Percentiles rank a stretch among this genome's conserved stretches.
Evolutionary conservation across 2,797 vertebrate species (phyloP).

Genomic region (Pseudopleuronectes americanus): DNA sequence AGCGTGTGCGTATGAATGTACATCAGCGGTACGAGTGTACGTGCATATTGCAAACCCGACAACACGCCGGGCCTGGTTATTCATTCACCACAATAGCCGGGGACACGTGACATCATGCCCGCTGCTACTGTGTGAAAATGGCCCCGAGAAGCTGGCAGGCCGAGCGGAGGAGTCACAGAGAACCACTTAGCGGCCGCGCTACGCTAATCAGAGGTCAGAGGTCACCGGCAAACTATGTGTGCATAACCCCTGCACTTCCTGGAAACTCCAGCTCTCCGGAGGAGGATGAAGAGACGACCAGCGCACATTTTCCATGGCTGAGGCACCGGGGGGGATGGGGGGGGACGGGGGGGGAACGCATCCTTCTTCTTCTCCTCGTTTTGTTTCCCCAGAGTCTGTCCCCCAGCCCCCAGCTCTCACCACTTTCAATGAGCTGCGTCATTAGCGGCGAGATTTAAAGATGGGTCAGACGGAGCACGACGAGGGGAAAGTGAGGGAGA

Average conservation of each 20-base stretch:
- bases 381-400: constrained; percentile 24
- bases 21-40: constrained; percentile 6
- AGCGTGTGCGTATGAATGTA: neutral
- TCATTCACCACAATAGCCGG: constrained; percentile 41
- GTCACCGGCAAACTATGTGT: constrained; percentile 75
- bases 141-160: constrained; percentile 39
- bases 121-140: constrained; percentile 68
- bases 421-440: constrained; percentile 71
- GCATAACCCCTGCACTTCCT: constrained; percentile 79
- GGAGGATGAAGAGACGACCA: constrained; percentile 63
- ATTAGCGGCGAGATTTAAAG: constrained; percentile 69
- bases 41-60: constrained; percentile 23
- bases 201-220: constrained; percentile 76
- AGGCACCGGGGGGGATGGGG: constrained; percentile 14
- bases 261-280: constrained; percentile 73
- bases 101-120: constrained; percentile 46
- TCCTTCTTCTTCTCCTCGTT: constrained; percentile 35
- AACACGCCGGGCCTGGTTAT: constrained; percentile 22
- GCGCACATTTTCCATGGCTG: constrained; percentile 75
- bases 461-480: constrained; percentile 38
- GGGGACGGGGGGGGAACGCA: constrained; percentile 37
- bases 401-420: constrained; percentile 40
- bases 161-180: constrained; percentile 62
- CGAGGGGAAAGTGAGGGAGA: constrained; percentile 44
- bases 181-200: constrained; percentile 77